phyloP scores from a whole-genome alignment of 2,113 vertebrate genomes.

The Lynx canadensis region DNA sequence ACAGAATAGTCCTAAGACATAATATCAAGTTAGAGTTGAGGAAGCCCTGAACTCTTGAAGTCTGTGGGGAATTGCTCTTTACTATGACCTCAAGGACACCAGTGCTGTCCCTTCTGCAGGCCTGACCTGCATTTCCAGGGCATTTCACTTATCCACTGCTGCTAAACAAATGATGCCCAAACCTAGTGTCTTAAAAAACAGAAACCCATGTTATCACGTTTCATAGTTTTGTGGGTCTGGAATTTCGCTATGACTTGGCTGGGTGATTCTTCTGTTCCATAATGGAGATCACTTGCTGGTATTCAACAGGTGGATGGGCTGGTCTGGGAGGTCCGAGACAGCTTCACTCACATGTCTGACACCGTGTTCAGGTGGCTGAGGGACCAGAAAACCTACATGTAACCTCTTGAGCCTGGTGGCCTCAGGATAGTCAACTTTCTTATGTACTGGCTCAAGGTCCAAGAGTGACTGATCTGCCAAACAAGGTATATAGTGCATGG shows the following conservation, averaged over 20 bases:
- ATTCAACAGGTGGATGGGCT: neutral
- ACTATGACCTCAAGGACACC: neutral
- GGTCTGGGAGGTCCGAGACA: neutral
- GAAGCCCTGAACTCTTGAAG: neutral
- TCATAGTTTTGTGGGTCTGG: neutral
- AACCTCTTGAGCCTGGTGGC: neutral
- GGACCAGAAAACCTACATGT: neutral
- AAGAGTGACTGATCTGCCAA: neutral
- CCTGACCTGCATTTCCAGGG: neutral
- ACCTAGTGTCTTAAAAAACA: constrained; percentile 39
- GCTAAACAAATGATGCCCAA: constrained; percentile 1
- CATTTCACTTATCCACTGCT: neutral
- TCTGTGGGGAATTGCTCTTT: neutral
- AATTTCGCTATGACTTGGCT: neutral
- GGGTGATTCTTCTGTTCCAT: neutral
- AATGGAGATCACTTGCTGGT: constrained; percentile 11
- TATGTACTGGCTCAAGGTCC: neutral
- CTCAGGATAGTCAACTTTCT: constrained; percentile 32
- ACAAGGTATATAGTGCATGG: neutral
- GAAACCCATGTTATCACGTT: neutral
- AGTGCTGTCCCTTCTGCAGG: neutral
- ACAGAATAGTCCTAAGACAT: neutral
- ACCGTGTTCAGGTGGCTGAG: neutral
- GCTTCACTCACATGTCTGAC: neutral
- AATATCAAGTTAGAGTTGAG: constrained; percentile 5